Percentiles rank a stretch among this genome's conserved stretches.
These are phyloP conservation scores for Peucedramus taeniatus DNA, from an alignment of 2,113 vertebrate genomes.

Conservation along the genomic window DNA sequence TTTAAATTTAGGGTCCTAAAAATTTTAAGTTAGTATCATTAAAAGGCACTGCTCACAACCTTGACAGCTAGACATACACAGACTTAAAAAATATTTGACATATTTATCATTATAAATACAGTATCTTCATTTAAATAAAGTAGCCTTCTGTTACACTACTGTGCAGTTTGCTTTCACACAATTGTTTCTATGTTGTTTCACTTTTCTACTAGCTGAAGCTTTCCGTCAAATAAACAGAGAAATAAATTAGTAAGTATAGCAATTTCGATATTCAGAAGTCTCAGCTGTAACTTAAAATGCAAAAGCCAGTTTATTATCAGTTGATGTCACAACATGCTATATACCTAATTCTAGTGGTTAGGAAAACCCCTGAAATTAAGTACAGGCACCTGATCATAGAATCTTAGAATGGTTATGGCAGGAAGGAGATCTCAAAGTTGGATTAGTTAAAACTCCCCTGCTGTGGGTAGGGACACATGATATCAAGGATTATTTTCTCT, in stretches of 20 bases:
- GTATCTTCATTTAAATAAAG: not conserved
- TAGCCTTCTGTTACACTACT: not conserved
- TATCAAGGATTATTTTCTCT: not conserved
- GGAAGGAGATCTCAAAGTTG: not conserved
- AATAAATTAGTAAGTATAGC: not conserved
- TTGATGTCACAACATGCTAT: not conserved
- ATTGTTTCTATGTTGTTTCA: not conserved
- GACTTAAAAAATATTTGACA: not conserved
- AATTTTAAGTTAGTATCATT: not conserved
- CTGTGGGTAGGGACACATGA: not conserved
- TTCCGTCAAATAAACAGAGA: not conserved
- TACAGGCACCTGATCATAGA: not conserved
- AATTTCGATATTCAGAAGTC: not conserved
- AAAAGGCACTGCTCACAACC: not conserved
- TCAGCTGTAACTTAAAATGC: slow-evolving; percentile 9
- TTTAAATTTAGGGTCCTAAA: not conserved
- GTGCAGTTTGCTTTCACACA: not conserved
- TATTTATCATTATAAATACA: not conserved
- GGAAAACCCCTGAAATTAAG: not conserved
- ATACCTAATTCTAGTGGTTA: not conserved
- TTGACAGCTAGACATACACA: not conserved
- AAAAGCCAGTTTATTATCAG: not conserved
- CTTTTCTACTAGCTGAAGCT: not conserved
- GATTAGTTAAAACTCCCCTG: not conserved
- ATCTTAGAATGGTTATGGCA: not conserved